phyloP scores from a whole-genome alignment of 2,888 invertebrate genomes.

The Erpobdella octoculata region DNA sequence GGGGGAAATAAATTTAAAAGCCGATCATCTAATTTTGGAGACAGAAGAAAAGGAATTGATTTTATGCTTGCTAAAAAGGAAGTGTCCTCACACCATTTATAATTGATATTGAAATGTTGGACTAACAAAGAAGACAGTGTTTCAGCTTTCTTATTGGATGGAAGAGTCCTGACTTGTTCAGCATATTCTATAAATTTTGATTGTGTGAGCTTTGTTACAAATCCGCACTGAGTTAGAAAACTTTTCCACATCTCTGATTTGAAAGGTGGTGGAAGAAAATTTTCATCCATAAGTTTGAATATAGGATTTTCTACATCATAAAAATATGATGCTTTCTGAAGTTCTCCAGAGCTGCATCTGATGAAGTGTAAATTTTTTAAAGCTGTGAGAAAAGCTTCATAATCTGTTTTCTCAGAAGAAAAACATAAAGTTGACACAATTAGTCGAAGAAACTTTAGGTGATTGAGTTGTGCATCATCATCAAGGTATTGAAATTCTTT shows the following conservation, averaged over 20 bases:
- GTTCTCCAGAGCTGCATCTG: too few species aligned
- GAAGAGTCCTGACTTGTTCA: not conserved
- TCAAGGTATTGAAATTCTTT: not conserved
- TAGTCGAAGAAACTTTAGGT: not conserved
- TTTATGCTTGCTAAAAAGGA: slow-evolving; percentile 1
- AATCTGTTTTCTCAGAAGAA: too few species aligned
- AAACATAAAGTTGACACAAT: too few species aligned
- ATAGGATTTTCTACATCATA: not conserved
- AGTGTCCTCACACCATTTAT: not conserved
- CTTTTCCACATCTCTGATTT: not conserved
- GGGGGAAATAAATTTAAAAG: not conserved
- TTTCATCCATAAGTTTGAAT: not conserved
- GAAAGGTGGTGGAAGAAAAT: not conserved
- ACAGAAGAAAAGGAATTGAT: not conserved
- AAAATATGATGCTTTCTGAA: not conserved
- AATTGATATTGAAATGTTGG: not conserved
- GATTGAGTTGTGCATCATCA: not conserved
- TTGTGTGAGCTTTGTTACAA: not conserved
- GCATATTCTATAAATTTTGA: not conserved
- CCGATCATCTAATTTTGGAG: not conserved
- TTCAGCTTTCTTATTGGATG: not conserved
- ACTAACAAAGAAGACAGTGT: not conserved
- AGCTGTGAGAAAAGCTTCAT: too few species aligned
- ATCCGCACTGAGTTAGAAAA: not conserved
- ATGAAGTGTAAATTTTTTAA: too few species aligned